A percentile compares a stretch with the other conserved stretches of the same genome.
Conservation (phyloP, 2,888 invertebrate genomes). For the Chymomyza fuscimana region DNA sequence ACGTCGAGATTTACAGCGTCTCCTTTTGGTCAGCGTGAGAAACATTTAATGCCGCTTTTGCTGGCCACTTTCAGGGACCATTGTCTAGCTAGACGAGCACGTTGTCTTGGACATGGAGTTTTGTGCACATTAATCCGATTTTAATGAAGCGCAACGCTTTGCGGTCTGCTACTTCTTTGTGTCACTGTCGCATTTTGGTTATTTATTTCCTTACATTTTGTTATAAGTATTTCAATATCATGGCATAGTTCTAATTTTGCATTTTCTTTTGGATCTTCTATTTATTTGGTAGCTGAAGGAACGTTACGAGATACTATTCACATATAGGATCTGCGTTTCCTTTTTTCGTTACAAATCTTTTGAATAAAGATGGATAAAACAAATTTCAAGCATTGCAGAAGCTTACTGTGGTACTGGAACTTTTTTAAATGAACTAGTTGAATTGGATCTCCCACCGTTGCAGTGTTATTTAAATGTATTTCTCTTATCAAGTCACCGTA, state of each 20-base stretch:
- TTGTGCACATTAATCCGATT: constrained; percentile 76
- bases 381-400: too few relatives aligned
- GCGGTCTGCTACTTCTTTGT: constrained; percentile 68
- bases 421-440: too few relatives aligned
- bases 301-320: background rate
- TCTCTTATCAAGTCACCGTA: too few relatives aligned
- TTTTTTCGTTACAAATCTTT: too few relatives aligned
- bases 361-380: too few relatives aligned
- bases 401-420: too few relatives aligned
- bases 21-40: constrained; percentile 73
- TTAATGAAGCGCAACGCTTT: constrained; percentile 79
- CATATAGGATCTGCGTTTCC: too few relatives aligned
- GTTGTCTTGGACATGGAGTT: constrained; percentile 6
- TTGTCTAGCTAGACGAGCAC: constrained; percentile 20
- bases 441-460: too few relatives aligned
- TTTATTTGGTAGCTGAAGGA: background rate
- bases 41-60: constrained; percentile 33
- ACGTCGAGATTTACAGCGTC: constrained; percentile 35
- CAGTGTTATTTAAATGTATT: too few relatives aligned
- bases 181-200: constrained; percentile 29
- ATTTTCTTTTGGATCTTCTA: too few relatives aligned
- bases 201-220: constrained; percentile 28
- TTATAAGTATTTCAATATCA: background rate
- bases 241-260: background rate
- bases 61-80: constrained; percentile 14